Evolutionary conservation across 1,140 invertebrate genomes (phyloP), one percentile per base, ranked within the genome.

Genomic region (Drosophila baimaii): DNA sequence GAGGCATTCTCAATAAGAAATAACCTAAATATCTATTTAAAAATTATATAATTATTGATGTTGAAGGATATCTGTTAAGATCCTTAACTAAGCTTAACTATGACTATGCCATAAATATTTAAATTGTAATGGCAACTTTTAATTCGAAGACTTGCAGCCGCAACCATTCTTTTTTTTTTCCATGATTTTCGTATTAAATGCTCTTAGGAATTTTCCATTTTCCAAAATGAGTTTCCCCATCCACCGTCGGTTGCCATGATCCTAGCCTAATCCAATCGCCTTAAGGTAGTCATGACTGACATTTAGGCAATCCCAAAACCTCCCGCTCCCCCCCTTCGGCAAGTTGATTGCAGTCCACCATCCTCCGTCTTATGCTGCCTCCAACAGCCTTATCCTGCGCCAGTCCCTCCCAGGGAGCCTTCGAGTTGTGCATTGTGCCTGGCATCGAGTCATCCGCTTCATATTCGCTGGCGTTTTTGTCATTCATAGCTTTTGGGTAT

Each of bases 201-300:
- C 49, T 69, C 19, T 37, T 19, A 15, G 39, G 66, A 37, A 69
- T 69, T 70, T 58, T 33, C 31, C 62, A 56, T 39, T 54, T 57
- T 9, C 65, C 33, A 10, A 47, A 33, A 68, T 29, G 43, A 37
- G 31, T 12, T 64, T 29, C 15, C 3, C n/a, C n/a, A n/a, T 15
- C 56, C 3, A 1, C 10, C 21, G 4, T 52, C 13, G n/a, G 23
- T 13, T 9, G 63, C 25, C 29, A 33, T 49, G 41, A 56, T 35
- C 33, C 47, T 12, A 51, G 65, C 31, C 51, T 71, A 58, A 71
- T 71, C 43, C 51, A 70, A 70, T 71, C 51, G 65, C 68, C 68
- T 71, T 39, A 47, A 47, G 68, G 68, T 71, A 68, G 35, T 29
- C 39, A 44, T n/a, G 47, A 49, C 66, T 33, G 51, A 58, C 68